Percentiles rank a stretch among this genome's conserved stretches.
Conservation (phyloP, 2,797 vertebrate genomes). For the Graptemys geographica region DNA sequence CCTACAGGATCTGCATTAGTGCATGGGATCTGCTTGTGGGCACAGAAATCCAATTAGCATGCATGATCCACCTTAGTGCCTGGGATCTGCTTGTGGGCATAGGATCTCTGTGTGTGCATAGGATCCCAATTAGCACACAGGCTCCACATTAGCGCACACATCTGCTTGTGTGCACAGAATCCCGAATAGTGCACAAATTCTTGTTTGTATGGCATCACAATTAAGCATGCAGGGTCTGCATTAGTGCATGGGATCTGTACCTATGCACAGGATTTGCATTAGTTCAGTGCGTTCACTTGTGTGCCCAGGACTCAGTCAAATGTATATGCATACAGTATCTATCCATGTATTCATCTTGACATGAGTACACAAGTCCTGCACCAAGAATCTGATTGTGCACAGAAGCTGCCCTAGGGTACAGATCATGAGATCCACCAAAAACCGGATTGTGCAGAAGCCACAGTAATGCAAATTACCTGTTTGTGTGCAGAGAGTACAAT, state of each 20-base stretch:
- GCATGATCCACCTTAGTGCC: too few species aligned
- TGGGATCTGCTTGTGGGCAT: background rate
- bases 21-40: background rate
- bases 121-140: background rate
- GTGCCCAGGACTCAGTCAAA: background rate
- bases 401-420: background rate
- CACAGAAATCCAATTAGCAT: too few species aligned
- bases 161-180: background rate
- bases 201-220: background rate
- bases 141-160: background rate
- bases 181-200: background rate
- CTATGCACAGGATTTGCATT: background rate
- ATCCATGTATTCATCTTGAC: background rate
- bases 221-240: background rate
- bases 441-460: background rate
- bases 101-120: background rate
- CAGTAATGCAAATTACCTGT: background rate
- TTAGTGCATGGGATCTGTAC: background rate
- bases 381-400: too few species aligned
- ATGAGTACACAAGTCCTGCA: background rate
- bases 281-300: background rate
- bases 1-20: too few species aligned
- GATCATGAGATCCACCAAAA: background rate
- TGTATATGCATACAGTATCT: background rate
- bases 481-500: too few species aligned